Evolutionary conservation across 2,113 vertebrate genomes (phyloP), one percentile per base, ranked within the genome.

Genomic region (Trematomus loennbergii): DNA sequence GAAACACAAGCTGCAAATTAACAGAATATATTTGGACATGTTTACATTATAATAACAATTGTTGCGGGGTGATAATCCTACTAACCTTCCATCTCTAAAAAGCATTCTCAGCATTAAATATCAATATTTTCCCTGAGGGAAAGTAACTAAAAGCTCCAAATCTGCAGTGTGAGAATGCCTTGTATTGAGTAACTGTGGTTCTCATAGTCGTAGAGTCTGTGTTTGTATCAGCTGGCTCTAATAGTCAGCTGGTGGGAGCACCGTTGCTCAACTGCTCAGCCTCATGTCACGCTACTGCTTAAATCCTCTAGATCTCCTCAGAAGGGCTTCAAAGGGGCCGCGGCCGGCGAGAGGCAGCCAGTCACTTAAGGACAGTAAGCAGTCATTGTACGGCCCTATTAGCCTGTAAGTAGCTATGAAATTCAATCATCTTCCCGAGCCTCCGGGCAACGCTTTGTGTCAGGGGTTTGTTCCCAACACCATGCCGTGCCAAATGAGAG

Each of bases 371-470:
- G 91, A 90, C 88, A 92, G 85, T 90, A 88, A 94, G 91, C 68
- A 88, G 87, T 88, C 90, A 88, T 91, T 88, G 59, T 91, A 91
- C 91, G 88, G 91, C 75, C 88, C 93, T 87, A 76, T 94, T 95
- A 95, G 92, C 87, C 88, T 65, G 88, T 92, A 94, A 92, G 93
- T 92, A 94, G 94, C 91, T 93, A 91, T 94, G 92, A 96, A 96
- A 95, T 93, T 95, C 92, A 96, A 93, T 95, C 91, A 92, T 91
- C 88, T 89, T 88, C 91, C 90, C 40, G 10, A 89, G 91, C 94
- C 93, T 93, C 72, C 71, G 94, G 94, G 91, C 91, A 93, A 93
- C 83, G 89, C 90, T 95, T 86, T 83, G 82, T 90, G 90, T 86
- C 87, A 87, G 86, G 78, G 74, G 87, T 48, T 85, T 68, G 83